These are phyloP conservation scores for Chunga burmeisteri DNA, from an alignment of 2,113 vertebrate genomes.

Conservation along the genomic window DNA sequence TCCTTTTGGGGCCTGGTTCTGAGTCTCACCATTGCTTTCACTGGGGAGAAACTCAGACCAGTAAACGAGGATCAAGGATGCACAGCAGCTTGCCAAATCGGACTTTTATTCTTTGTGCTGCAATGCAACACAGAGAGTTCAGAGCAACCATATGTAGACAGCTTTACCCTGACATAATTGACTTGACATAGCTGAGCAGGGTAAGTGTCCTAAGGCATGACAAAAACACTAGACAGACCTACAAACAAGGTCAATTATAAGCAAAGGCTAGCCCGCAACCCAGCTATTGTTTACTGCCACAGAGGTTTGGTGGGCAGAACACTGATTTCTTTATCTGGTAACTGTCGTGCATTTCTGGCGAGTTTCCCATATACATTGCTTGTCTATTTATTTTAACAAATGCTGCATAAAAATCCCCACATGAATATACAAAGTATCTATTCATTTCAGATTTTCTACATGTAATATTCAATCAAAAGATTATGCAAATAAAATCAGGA, in stretches of 20 bases:
- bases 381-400: slow-evolving; percentile 11
- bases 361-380: not conserved
- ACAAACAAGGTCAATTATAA: slow-evolving; percentile 59
- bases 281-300: not conserved
- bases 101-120: not conserved
- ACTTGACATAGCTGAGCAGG: slow-evolving; percentile 54
- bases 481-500: not conserved
- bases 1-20: not conserved
- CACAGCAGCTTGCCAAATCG: not conserved
- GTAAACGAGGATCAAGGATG: not conserved
- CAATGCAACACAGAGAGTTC: not conserved
- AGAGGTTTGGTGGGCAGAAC: slow-evolving; percentile 29
- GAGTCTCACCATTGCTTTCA: not conserved
- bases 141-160: not conserved
- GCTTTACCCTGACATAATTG: slow-evolving; percentile 54
- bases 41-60: not conserved
- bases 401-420: not conserved
- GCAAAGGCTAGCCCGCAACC: not conserved
- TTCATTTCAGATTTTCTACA: not conserved
- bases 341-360: not conserved
- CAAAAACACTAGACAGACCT: slow-evolving; percentile 18
- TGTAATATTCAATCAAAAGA: not conserved
- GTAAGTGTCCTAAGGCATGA: slow-evolving; percentile 41
- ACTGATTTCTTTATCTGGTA: slow-evolving; percentile 48
- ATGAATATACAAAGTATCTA: not conserved